phyloP scores from a whole-genome alignment of 1,140 invertebrate genomes.

The Drosophila tani region DNA sequence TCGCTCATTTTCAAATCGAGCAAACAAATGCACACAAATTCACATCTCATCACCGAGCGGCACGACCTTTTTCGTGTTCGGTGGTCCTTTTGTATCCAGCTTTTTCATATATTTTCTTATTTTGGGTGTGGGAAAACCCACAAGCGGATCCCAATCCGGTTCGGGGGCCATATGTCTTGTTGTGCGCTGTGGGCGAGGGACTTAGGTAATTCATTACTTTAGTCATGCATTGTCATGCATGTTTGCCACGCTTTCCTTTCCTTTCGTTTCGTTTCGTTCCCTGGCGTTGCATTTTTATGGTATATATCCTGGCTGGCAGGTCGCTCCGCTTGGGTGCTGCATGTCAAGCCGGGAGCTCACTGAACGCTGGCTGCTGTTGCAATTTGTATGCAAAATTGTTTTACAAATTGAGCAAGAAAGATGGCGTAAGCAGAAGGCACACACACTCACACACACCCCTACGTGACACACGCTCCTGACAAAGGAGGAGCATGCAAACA shows the following conservation, averaged over 20 bases:
- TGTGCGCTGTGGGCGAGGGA: slow-evolving; percentile 47
- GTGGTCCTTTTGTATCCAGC: slow-evolving; percentile 7
- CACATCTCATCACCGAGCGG: slow-evolving; percentile 64
- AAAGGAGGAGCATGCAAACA: slow-evolving; percentile 41
- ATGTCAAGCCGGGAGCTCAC: slow-evolving; percentile 61
- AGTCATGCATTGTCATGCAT: slow-evolving; percentile 81
- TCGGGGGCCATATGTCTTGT: slow-evolving; percentile 45
- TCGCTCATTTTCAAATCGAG: slow-evolving; percentile 74
- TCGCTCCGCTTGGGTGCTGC: slow-evolving; percentile 53
- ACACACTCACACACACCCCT: slow-evolving; percentile 16
- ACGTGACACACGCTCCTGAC: slow-evolving; percentile 22
- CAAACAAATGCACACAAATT: slow-evolving; percentile 71
- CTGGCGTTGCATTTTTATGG: slow-evolving; percentile 76
- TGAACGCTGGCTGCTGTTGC: slow-evolving; percentile 65
- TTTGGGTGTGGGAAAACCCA: slow-evolving; percentile 1
- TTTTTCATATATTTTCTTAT: slow-evolving; percentile 32
- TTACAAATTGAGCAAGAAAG: slow-evolving; percentile 83
- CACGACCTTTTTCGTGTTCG: slow-evolving; percentile 71
- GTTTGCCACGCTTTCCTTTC: slow-evolving; percentile 66
- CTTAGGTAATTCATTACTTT: slow-evolving; percentile 83
- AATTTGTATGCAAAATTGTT: slow-evolving; percentile 84
- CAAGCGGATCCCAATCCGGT: slow-evolving; percentile 20
- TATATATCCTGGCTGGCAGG: slow-evolving; percentile 50
- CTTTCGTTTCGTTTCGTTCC: slow-evolving; percentile 24
- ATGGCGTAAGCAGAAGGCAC: slow-evolving; percentile 76